Percentiles rank a stretch among this genome's conserved stretches.
These are phyloP conservation scores for Drosophila sechellia DNA, from an alignment of 1,140 invertebrate genomes.

Conservation along the genomic window DNA sequence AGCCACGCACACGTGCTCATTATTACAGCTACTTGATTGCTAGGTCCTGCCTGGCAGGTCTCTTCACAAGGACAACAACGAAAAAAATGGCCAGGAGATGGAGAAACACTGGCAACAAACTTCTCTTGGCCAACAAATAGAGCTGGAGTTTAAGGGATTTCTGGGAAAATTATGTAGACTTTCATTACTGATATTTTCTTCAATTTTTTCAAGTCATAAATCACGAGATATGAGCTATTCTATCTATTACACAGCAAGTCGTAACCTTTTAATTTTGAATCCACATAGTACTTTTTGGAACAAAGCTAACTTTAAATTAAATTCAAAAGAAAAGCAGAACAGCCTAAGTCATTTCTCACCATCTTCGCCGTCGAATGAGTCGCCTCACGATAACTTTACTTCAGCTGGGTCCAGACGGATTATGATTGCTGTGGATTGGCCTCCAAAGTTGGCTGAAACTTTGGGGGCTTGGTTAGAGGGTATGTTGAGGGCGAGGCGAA, in stretches of 20 bases:
- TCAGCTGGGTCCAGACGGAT: conserved; percentile 9
- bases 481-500: conserved; percentile 11
- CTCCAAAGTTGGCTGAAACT: background rate
- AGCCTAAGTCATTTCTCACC: background rate
- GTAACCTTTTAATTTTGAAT: too few species aligned
- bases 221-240: too few species aligned
- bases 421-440: background rate
- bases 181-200: too few species aligned
- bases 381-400: background rate
- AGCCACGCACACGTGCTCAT: conserved; percentile 34
- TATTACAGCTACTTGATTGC: conserved; percentile 62
- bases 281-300: too few species aligned
- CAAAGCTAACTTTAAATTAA: too few species aligned
- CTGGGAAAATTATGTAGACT: background rate
- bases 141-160: background rate
- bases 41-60: conserved; percentile 17
- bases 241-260: too few species aligned
- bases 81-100: background rate
- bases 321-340: background rate
- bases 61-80: conserved; percentile 2
- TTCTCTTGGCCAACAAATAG: background rate
- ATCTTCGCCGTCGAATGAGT: background rate
- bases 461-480: background rate
- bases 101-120: background rate
- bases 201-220: too few species aligned